Conservation (phyloP, 2,797 vertebrate species). For the Phoxinus dragarum region DNA sequence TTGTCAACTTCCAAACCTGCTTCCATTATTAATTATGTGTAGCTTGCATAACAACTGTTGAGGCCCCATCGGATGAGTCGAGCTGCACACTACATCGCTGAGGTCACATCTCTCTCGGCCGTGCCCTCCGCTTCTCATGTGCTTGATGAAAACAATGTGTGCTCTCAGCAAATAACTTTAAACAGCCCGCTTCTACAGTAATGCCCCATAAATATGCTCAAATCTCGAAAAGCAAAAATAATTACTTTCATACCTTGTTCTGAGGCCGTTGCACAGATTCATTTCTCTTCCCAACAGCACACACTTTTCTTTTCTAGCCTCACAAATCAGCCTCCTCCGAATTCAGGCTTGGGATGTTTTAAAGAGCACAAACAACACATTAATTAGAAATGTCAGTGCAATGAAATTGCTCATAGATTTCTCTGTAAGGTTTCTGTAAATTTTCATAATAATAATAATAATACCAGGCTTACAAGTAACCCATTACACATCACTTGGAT, state of each 20-base stretch:
- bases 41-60: slow-evolving; percentile 63
- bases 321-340: slow-evolving; percentile 58
- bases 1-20: slow-evolving; percentile 62
- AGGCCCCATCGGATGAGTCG: slow-evolving; percentile 62
- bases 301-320: slow-evolving; percentile 41
- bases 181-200: slow-evolving; percentile 71
- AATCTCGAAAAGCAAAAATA: slow-evolving; percentile 72
- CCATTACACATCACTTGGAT: slow-evolving; percentile 61
- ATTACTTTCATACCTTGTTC: slow-evolving; percentile 76
- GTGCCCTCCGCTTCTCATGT: slow-evolving; percentile 68
- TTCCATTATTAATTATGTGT: slow-evolving; percentile 72
- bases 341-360: slow-evolving; percentile 47
- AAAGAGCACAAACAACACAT: slow-evolving; percentile 70
- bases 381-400: slow-evolving; percentile 66
- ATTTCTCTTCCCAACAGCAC: slow-evolving; percentile 57
- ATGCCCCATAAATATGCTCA: slow-evolving; percentile 79
- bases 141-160: slow-evolving; percentile 78
- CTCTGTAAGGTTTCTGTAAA: slow-evolving; percentile 56
- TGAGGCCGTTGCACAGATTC: slow-evolving; percentile 62
- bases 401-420: slow-evolving; percentile 60
- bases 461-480: slow-evolving; percentile 62
- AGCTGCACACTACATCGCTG: slow-evolving; percentile 59
- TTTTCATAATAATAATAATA: slow-evolving; percentile 60
- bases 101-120: slow-evolving; percentile 69
- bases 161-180: slow-evolving; percentile 78